Evolutionary conservation across 2,113 vertebrate genomes (phyloP), one percentile per base, ranked within the genome.

Genomic region (Globicephala melas): DNA sequence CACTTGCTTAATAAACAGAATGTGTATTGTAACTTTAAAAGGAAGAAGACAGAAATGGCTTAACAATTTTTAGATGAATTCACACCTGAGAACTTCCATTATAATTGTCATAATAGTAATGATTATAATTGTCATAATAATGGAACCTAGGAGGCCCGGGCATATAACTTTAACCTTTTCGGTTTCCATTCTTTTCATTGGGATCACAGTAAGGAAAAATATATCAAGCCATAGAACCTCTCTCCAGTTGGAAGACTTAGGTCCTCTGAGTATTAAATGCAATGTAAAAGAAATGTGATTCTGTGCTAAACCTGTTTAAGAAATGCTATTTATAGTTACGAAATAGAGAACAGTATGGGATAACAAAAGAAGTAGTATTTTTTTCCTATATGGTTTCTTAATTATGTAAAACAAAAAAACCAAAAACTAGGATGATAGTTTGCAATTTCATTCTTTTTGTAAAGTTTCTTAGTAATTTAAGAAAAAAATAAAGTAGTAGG

Each of bases 401-500:
- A 41, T 65, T 83, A 58, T 38, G 20, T 55, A 94, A 85, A 95
- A 73, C 8, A 94, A 71, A 20, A 83, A 74, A 63, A 3, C 12
- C 31, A 18, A 55, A 67, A 82, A 36, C 28, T 6, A 87, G 55
- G 47, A 96, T 36, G 31, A 77, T 0, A 79, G 33, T 15, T 58
- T 36, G 1, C 21, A 60, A 82, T 85, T 82, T 77, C 36, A 89
- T 83, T 55, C 47, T 63, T 97, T 73, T 73, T 58, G 28, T 36
- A 89, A 68, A 65, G 58, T 63, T 84, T 83, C n/a, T 92, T 84
- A 81, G 44, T 76, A 90, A 95, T 58, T 63, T 71, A 92, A 82
- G 41, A 88, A 38, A 85, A 95, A 84, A 95, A 73, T 26, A 70
- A 79, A 47, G 33, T 18, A 41, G 47, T 25, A 86, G 76, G n/a